Conservation (phyloP, 2,888 invertebrate genomes). For the Lissonota sp. region DNA sequence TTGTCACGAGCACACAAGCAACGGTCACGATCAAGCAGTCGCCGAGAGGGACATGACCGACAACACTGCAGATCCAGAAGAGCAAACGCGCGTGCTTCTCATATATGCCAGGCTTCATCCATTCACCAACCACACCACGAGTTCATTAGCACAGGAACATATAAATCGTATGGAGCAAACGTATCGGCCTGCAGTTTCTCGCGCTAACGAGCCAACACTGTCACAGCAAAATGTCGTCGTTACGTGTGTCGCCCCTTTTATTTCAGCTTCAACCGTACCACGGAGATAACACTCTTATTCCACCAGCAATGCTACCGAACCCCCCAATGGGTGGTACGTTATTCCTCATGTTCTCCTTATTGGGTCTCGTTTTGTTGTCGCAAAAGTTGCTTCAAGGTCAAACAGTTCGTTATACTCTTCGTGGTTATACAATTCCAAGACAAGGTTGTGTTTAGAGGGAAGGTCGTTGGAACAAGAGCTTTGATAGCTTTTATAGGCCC, state of each 20-base stretch:
- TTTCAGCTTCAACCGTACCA: constrained; percentile 3
- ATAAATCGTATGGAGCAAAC: constrained; percentile 68
- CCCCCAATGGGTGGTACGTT: too few relatives aligned
- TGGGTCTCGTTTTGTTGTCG: too few relatives aligned
- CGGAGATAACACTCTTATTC: constrained; percentile 1
- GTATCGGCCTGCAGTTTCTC: constrained; percentile 52
- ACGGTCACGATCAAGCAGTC: constrained; percentile 69
- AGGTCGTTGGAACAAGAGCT: too few relatives aligned
- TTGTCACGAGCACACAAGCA: constrained; percentile 59
- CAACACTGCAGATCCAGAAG: constrained; percentile 2
- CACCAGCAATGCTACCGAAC: not conserved
- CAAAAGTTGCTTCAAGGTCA: too few relatives aligned
- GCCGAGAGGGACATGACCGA: constrained; percentile 34
- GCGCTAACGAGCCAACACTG: constrained; percentile 69
- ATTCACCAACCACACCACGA: constrained; percentile 56
- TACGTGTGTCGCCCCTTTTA: constrained; percentile 24
- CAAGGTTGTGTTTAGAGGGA: too few relatives aligned
- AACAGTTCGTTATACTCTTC: too few relatives aligned
- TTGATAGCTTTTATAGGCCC: too few relatives aligned
- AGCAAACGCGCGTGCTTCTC: constrained; percentile 25
- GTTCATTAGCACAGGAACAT: constrained; percentile 73
- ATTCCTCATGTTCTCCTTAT: too few relatives aligned
- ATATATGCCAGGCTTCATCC: not conserved
- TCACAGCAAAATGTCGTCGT: constrained; percentile 37
- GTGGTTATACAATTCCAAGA: too few relatives aligned